Conservation (phyloP, 1,140 invertebrate species). For the Goniozus legneri region DNA sequence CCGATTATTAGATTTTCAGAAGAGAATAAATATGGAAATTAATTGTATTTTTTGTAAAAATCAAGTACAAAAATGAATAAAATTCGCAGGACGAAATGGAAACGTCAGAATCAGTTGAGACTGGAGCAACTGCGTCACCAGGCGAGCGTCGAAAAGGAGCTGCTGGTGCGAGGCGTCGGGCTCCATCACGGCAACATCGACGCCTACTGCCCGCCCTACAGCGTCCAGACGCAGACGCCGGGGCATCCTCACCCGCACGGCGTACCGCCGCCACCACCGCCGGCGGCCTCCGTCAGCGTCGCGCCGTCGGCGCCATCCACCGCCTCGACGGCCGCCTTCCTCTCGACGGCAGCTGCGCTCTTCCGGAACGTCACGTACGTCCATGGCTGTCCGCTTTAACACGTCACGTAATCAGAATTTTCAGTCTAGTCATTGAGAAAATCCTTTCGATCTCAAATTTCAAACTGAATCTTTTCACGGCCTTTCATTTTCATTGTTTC, state of each 20-base stretch:
- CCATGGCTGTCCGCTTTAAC: conserved; percentile 67
- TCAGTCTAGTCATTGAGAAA: too few species aligned
- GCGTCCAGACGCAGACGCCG: conserved; percentile 18
- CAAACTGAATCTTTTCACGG: too few species aligned
- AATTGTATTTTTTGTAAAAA: background rate
- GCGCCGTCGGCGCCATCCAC: conserved; percentile 44
- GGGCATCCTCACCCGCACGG: background rate
- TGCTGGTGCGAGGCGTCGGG: conserved; percentile 49
- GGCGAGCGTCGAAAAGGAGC: conserved; percentile 64
- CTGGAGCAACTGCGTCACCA: conserved; percentile 82
- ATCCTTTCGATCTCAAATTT: too few species aligned
- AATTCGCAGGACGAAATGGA: conserved; percentile 85
- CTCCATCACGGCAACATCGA: conserved; percentile 49
- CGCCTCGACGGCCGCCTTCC: conserved; percentile 54
- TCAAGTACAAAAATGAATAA: conserved; percentile 1
- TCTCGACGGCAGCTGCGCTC: conserved; percentile 63
- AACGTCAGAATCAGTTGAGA: conserved; percentile 84
- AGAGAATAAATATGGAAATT: background rate
- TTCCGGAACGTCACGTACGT: conserved; percentile 73
- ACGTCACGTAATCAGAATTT: too few species aligned
- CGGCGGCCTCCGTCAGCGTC: conserved; percentile 19
- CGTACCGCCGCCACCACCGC: conserved; percentile 48
- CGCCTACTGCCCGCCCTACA: conserved; percentile 50
- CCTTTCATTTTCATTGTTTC: too few species aligned
- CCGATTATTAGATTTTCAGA: too few species aligned